Evolutionary conservation across 2,113 vertebrate genomes (phyloP).

Genomic region (Zapornia atra): DNA sequence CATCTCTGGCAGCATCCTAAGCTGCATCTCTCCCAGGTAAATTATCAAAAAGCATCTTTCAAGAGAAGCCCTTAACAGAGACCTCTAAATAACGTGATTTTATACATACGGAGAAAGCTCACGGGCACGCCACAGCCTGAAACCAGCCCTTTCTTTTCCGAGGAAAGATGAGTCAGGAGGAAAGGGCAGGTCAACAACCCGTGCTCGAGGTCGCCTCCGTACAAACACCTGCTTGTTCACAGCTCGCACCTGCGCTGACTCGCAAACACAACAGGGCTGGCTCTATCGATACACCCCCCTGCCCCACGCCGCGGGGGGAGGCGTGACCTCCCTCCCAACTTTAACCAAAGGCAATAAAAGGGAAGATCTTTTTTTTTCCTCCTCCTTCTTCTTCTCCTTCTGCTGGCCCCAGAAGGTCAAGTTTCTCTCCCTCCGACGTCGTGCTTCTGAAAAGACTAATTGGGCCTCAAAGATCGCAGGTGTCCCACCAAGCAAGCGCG

Average conservation of each 20-base stretch:
- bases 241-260: conserved; percentile 70
- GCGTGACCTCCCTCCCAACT: background rate
- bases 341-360: conserved; percentile 53
- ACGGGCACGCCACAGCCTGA: background rate
- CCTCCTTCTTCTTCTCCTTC: background rate
- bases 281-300: conserved; percentile 24
- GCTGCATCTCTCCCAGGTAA: background rate
- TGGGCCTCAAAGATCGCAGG: conserved; percentile 43
- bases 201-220: conserved; percentile 57
- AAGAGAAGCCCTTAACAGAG: background rate
- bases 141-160: background rate
- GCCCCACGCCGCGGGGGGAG: conserved; percentile 5
- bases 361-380: background rate
- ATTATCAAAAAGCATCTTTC: background rate
- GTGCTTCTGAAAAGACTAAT: conserved; percentile 58
- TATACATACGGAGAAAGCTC: conserved; percentile 11
- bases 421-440: background rate
- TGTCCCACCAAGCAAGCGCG: background rate
- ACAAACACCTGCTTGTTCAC: conserved; percentile 73
- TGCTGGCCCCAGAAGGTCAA: conserved; percentile 35
- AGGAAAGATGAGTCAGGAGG: conserved; percentile 67
- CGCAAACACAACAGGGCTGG: conserved; percentile 47
- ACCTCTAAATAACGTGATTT: background rate
- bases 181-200: conserved; percentile 70
- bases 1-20: background rate